Evolutionary conservation across 2,797 vertebrate species (phyloP).

Genomic region (Mormyrops boulengeri): DNA sequence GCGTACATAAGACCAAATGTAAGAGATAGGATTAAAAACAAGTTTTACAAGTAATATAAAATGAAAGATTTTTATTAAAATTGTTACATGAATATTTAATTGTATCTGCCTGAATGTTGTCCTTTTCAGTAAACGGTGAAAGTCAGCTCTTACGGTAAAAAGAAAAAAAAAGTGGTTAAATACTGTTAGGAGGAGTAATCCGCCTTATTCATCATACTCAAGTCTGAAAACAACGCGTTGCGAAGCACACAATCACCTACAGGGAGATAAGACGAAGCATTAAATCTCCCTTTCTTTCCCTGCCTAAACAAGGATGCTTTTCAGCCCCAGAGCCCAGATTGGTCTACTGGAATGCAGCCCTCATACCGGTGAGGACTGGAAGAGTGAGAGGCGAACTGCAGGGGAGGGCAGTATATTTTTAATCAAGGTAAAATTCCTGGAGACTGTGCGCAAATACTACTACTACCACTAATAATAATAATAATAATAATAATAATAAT

Average conservation of each 20-base stretch:
- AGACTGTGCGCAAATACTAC: not conserved
- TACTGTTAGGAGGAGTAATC: not conserved
- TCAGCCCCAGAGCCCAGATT: conserved; percentile 64
- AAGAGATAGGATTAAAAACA: not conserved
- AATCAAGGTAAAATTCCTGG: conserved; percentile 13
- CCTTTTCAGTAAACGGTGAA: not conserved
- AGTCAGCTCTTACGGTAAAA: not conserved
- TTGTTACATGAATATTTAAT: not conserved
- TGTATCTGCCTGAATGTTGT: not conserved
- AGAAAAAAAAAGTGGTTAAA: not conserved
- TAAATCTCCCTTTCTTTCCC: conserved; percentile 61
- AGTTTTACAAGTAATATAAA: not conserved
- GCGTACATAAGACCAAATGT: not conserved
- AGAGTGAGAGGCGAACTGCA: conserved; percentile 22
- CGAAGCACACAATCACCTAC: conserved; percentile 30
- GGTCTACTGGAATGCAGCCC: conserved; percentile 54
- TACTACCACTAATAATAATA: no score
- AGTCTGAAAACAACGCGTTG: not conserved
- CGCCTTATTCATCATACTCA: not conserved
- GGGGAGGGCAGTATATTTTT: conserved; percentile 16
- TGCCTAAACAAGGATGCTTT: conserved; percentile 64
- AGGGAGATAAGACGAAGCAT: conserved; percentile 42
- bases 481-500: not conserved
- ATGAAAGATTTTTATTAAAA: not conserved
- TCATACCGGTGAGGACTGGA: conserved; percentile 49